Evolutionary conservation across 37 sponge, comb jelly and placozoan species (phyloP), one percentile per base, ranked within the genome.

Genomic region (Dysidea cf. avara): DNA sequence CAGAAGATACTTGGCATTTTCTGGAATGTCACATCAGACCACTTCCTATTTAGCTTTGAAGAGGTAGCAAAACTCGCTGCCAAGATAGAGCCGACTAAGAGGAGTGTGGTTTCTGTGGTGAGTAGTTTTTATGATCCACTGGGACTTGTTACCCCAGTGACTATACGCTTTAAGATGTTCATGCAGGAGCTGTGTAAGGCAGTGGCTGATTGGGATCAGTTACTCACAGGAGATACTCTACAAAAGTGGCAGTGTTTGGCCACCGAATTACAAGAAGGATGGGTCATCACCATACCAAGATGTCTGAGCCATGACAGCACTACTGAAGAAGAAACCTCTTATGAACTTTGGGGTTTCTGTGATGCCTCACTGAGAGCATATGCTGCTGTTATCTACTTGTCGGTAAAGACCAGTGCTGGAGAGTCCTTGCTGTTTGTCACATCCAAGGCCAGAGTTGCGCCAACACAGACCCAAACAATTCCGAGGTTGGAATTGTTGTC

Each of bases 401-500:
- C 11, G 39, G 14, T 46, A 25, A 25, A 64, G 26, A 6, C 75
- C 26, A 50, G 7, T 14, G 28, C 7, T 24, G 14, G 61, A 34
- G 32, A 32, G 17, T 32, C 21, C 34, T 17, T 53, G 20, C 37
- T 39, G 4, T 64, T 76, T 25, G 22, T 76, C 20, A 53, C 66
- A 35, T 40, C 35, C 7, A 76, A 49, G 22, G 53, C 77, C 20
- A 24, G 77, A 26, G 66, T 76, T 32, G 65, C 66, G 12, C 77
- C 77, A 12, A 24, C 53, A 26, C 48, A 59, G 25, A 36, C 21
- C 2, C 51, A 53, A 24, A 52, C 77, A 3, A 76, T 76, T n/a
- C 77, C 77, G 48, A 34, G 77, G 17, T 22, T 64, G 37, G 77
- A 76, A 34, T 66, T 76, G 25, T 32, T 76, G 26, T 63, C 77